Evolutionary conservation across 2,797 vertebrate species (phyloP).

Genomic region (Pseudopleuronectes americanus): DNA sequence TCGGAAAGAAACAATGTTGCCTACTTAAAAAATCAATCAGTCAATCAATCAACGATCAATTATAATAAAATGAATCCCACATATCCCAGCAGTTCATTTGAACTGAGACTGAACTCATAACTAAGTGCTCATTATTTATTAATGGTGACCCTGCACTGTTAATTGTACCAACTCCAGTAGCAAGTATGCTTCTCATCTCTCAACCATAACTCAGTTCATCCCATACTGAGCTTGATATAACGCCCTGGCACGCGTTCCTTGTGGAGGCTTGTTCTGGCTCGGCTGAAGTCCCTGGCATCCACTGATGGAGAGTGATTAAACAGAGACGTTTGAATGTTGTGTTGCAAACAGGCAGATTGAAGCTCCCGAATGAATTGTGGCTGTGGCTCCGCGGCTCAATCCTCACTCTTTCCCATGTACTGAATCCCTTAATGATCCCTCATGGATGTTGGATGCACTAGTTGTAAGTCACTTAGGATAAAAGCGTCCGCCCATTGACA

Average conservation of each 20-base stretch:
- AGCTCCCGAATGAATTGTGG: neutral
- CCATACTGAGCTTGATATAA: slow-evolving; percentile 19
- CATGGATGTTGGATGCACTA: no score
- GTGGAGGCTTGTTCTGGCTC: neutral
- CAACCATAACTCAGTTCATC: slow-evolving; percentile 16
- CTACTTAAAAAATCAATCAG: no score
- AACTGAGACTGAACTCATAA: no score
- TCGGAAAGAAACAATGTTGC: no score
- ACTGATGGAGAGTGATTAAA: neutral
- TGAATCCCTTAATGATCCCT: no score
- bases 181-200: slow-evolving; percentile 1
- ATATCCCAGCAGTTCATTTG: no score
- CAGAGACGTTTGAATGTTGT: neutral
- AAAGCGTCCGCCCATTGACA: no score
- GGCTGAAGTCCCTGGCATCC: neutral
- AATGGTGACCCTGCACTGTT: slow-evolving; percentile 2
- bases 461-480: no score
- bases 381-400: no score
- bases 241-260: neutral
- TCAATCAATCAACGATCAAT: neutral
- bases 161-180: neutral
- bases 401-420: no score
- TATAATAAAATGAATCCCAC: no score
- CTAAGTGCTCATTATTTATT: neutral
- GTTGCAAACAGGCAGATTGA: neutral